Base-by-base conservation (phyloP, 2,888 invertebrate genomes). In the Sturmia bella region DNA sequence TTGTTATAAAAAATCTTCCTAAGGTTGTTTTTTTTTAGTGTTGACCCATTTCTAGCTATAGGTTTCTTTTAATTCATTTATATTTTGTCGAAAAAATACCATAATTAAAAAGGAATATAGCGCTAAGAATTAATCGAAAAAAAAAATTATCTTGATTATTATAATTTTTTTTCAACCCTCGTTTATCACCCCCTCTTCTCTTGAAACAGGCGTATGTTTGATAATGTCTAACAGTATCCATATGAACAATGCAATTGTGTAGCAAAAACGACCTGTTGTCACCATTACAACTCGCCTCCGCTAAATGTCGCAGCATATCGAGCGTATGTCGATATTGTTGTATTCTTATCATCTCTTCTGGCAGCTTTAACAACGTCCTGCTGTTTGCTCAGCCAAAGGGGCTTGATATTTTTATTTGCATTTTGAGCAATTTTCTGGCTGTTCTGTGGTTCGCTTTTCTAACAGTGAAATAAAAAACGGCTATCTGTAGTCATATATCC, bases 251-350 rank as follows among this genome's bases (percentile, higher is more conserved):
- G 21, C 59, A 57, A 57, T 59, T 48, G 43, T 32, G 39, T 54
- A 66, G 19, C 15, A 15, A 78, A 83, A 78, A 80, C 70, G 56
- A 83, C 84, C 84, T 84, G 70, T 86, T 85, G 85, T 85, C 83
- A 76, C 75, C 77, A 77, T 85, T 83, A 75, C 72, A 39, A 48
- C 37, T 84, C 74, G 78, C 84, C 76, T 84, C 64, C 74, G 69
- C 83, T 81, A 73, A 66, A 75, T 79, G 79, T 80, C 74, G 59
- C 76, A 77, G 83, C 80, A 64, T 76, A 68, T 77, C 85, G 84
- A 83, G 76, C 73, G 83, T 77, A 84, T 83, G 84, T 80, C 80
- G 81, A 69, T 73, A 15, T 59, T 57, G 15, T 54, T 9, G 17
- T 17, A 3, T 37, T 54, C 3, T 50, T 48, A 43, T 37, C 59